phyloP scores from a whole-genome alignment of 2,888 invertebrate genomes.

The Acholoe squamosa region DNA sequence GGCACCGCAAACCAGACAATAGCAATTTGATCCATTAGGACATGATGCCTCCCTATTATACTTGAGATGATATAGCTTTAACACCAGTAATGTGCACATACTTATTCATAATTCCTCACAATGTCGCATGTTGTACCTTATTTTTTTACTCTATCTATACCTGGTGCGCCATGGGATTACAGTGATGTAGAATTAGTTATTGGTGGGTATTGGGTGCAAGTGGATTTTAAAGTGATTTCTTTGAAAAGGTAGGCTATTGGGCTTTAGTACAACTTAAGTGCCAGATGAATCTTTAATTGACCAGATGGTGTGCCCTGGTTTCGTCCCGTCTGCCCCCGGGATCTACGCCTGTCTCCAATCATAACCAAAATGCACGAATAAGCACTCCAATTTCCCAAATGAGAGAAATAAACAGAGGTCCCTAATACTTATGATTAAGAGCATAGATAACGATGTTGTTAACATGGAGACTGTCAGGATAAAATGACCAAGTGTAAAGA shows the following conservation, averaged over 20 bases:
- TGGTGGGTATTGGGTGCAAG: background rate
- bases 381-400: no score
- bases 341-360: no score
- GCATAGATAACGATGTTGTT: no score
- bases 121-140: background rate
- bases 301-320: constrained; percentile 4
- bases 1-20: background rate
- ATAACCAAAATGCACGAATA: no score
- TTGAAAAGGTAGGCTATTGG: background rate
- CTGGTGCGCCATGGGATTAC: background rate
- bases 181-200: background rate
- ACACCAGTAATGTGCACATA: background rate
- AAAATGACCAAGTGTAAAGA: no score
- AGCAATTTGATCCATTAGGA: constrained; percentile 33
- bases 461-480: no score
- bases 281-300: constrained; percentile 27
- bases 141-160: background rate
- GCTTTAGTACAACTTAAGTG: background rate
- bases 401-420: no score
- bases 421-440: no score
- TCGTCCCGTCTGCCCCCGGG: no score
- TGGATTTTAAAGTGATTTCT: background rate
- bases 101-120: constrained; percentile 36
- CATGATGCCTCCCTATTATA: constrained; percentile 23
- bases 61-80: constrained; percentile 11